Evolutionary conservation across 2,888 invertebrate species (phyloP), one percentile per base, ranked within the genome.

Genomic region (Drosophila anomelani): DNA sequence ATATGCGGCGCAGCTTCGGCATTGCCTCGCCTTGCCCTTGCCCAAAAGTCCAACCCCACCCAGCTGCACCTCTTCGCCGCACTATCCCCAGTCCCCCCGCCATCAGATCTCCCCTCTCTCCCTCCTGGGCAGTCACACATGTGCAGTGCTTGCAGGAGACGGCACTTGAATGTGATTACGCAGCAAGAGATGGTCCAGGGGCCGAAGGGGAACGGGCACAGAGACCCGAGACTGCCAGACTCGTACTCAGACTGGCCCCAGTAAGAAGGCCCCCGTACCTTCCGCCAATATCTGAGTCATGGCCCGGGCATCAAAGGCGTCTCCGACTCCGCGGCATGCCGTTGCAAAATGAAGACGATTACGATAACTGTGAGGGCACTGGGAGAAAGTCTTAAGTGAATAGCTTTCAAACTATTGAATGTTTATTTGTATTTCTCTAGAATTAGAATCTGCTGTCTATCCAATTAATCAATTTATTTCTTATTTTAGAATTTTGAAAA

Each of bases 151-250:
- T 39, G 46, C 53, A 66, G 57, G 80, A 57, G 62, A 77, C 80
- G 63, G 80, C 83, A 83, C 89, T 89, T 80, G 81, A 85, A 90
- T 88, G 86, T 78, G 89, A 85, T 85, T 88, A 85, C 88, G 88
- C 88, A 89, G 81, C 89, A 66, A 88, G 90, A 83, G 85, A 86
- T 83, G 89, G 76, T 79, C 73, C 88, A 56, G 43, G 49, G 64
- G 17, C 32, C 9, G 36, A 29, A 1, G 4, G 23, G 23, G 13
- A 7, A 15, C 15, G 34, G 38, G 54, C 29, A 53, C 70, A 61
- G 60, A 63, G 84, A 85, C 77, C 39, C 44, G 70, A 56, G 74
- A 58, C 70, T 39, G 67, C 56, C 55, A 72, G 74, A 74, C 77
- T 85, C 66, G 70, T 59, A 85, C 82, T 29, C 61, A 79, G 62